phyloP scores from a whole-genome alignment of 2,888 invertebrate genomes.

The Plebejus argus region DNA sequence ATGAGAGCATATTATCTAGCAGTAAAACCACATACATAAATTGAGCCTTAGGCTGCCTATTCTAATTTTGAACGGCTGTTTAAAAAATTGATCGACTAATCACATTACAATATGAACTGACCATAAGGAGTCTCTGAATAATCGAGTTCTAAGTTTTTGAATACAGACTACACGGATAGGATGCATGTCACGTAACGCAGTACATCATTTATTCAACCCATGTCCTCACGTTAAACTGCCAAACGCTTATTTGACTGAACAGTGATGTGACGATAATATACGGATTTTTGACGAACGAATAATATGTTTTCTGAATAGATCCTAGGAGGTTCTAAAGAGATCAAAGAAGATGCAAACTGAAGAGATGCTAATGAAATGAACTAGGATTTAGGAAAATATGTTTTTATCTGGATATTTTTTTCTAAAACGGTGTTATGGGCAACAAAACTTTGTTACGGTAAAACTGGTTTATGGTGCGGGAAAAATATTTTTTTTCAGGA shows the following conservation, averaged over 20 bases:
- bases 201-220: not conserved
- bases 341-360: not conserved
- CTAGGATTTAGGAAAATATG: too few relatives aligned
- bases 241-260: conserved; percentile 12
- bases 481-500: too few relatives aligned
- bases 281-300: not conserved
- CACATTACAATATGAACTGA: too few relatives aligned
- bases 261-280: not conserved
- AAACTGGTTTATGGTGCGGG: too few relatives aligned
- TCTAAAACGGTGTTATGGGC: too few relatives aligned
- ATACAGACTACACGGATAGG: not conserved
- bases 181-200: not conserved
- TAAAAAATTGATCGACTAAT: too few relatives aligned
- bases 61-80: too few relatives aligned
- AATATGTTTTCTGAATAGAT: not conserved
- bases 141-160: not conserved
- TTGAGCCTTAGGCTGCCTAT: too few relatives aligned
- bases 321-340: not conserved
- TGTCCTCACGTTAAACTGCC: conserved; percentile 7
- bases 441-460: too few relatives aligned
- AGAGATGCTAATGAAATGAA: not conserved
- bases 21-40: too few relatives aligned
- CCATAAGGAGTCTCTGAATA: not conserved
- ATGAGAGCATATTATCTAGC: too few relatives aligned
- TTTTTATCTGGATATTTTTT: too few relatives aligned